Conservation (phyloP, 2,888 invertebrate genomes). For the Melanostoma mellinum region DNA sequence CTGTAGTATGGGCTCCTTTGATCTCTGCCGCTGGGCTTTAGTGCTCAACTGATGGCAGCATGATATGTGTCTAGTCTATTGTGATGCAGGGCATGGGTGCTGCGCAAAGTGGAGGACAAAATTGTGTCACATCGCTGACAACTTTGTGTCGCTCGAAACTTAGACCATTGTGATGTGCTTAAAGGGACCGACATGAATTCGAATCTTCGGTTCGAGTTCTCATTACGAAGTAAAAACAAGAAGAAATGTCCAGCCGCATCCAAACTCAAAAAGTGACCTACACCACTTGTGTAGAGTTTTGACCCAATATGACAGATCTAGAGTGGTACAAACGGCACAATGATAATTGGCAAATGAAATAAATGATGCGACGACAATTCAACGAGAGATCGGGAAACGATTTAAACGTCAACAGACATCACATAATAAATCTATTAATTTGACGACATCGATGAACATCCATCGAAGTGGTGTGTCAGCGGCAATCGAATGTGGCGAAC, state of each 20-base stretch:
- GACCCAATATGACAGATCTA: slow-evolving; percentile 67
- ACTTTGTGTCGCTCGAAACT: slow-evolving; percentile 39
- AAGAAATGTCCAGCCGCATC: not conserved
- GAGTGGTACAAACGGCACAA: slow-evolving; percentile 52
- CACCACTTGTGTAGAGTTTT: slow-evolving; percentile 43
- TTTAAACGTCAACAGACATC: slow-evolving; percentile 71
- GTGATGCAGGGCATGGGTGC: slow-evolving; percentile 40
- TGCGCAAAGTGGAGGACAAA: slow-evolving; percentile 48
- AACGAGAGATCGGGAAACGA: slow-evolving; percentile 38
- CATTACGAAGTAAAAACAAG: slow-evolving; percentile 50
- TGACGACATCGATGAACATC: slow-evolving; percentile 72
- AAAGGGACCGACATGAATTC: slow-evolving; percentile 60
- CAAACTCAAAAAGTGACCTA: slow-evolving; percentile 48
- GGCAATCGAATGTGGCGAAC: slow-evolving; percentile 67
- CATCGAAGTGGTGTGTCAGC: slow-evolving; percentile 66
- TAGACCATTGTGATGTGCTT: slow-evolving; percentile 8
- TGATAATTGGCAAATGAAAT: slow-evolving; percentile 46
- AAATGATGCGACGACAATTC: slow-evolving; percentile 31
- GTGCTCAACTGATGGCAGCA: slow-evolving; percentile 2
- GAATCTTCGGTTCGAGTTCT: slow-evolving; percentile 35
- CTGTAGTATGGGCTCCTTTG: slow-evolving; percentile 35
- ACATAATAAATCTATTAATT: slow-evolving; percentile 73
- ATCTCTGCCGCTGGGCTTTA: slow-evolving; percentile 53
- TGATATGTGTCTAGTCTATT: slow-evolving; percentile 32
- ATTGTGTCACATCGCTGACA: slow-evolving; percentile 67